Evolutionary conservation across 1,140 invertebrate genomes (phyloP).

Genomic region (Cydia pomonella): DNA sequence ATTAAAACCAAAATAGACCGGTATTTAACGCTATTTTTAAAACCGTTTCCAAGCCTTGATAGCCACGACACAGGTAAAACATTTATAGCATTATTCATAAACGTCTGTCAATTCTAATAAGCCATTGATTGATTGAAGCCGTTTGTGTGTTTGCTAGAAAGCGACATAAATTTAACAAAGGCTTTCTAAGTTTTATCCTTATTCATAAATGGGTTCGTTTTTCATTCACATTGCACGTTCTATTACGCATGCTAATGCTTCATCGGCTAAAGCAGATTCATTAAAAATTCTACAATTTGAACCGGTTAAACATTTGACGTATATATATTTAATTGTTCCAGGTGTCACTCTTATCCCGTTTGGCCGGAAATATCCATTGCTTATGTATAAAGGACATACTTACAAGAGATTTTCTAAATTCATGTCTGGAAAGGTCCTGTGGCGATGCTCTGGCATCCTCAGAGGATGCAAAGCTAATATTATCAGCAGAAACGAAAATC

Average conservation of each 20-base stretch:
- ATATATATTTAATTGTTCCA: slow-evolving; percentile 36
- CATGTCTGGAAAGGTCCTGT: slow-evolving; percentile 44
- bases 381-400: slow-evolving; percentile 51
- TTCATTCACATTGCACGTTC: background rate
- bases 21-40: too few relatives aligned
- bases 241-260: background rate
- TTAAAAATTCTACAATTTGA: too few relatives aligned
- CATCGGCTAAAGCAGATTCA: too few relatives aligned
- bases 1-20: too few relatives aligned
- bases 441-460: slow-evolving; percentile 48
- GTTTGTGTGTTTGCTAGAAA: too few relatives aligned
- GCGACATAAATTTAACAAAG: too few relatives aligned
- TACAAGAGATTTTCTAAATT: slow-evolving; percentile 45
- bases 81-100: too few relatives aligned
- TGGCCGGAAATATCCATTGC: slow-evolving; percentile 47
- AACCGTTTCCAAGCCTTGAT: too few relatives aligned
- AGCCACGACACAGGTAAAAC: too few relatives aligned
- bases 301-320: background rate
- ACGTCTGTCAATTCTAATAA: too few relatives aligned
- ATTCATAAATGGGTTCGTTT: background rate
- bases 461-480: slow-evolving; percentile 50
- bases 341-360: slow-evolving; percentile 43
- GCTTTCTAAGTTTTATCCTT: too few relatives aligned
- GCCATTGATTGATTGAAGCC: too few relatives aligned
- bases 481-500: slow-evolving; percentile 40